These are phyloP conservation scores for Elegia similella DNA, from an alignment of 2,888 invertebrate species.

Conservation along the genomic window DNA sequence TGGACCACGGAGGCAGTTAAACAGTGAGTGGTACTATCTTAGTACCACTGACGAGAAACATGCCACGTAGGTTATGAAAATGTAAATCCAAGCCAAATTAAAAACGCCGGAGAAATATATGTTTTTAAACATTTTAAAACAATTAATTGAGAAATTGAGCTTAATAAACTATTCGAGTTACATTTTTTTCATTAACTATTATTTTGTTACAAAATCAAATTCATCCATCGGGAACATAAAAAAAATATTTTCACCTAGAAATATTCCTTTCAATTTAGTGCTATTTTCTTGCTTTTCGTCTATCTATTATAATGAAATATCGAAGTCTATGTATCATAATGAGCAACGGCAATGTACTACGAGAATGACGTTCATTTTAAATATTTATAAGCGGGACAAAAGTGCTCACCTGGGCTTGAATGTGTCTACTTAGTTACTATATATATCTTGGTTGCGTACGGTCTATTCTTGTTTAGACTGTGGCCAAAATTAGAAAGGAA, in stretches of 20 bases:
- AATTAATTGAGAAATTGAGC: no score
- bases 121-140: no score
- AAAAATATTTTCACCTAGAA: neutral
- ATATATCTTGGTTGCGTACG: neutral
- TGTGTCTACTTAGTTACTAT: conserved; percentile 5
- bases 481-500: no score
- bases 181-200: no score
- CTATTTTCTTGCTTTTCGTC: neutral
- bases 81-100: no score
- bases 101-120: no score
- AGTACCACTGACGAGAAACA: no score
- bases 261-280: neutral
- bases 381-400: conserved; percentile 41
- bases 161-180: no score
- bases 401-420: conserved; percentile 25
- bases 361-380: conserved; percentile 39
- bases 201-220: no score
- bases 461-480: neutral
- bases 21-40: no score
- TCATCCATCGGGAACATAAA: neutral
- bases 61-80: no score
- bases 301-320: neutral
- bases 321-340: conserved; percentile 26
- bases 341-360: conserved; percentile 34
- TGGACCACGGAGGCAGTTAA: no score